phyloP scores from a whole-genome alignment of 37 sponge, comb jelly and placozoan genomes.

The Lycopodina hypogea region DNA sequence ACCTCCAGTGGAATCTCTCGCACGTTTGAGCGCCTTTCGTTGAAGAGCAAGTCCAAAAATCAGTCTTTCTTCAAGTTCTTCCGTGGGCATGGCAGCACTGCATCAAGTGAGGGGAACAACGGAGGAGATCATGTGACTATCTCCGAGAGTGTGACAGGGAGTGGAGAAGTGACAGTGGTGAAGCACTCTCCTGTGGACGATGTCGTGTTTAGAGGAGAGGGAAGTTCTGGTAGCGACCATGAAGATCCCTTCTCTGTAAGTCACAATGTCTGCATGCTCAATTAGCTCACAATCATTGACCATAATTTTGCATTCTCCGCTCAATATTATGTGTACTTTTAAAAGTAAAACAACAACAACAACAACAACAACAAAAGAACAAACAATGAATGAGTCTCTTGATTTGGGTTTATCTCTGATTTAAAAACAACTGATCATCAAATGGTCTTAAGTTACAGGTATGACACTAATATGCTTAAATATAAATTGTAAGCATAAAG shows the following conservation, averaged over 20 bases:
- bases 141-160: constrained; percentile 21
- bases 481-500: no score
- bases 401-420: no score
- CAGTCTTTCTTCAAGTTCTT: background rate
- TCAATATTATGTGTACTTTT: background rate
- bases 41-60: background rate
- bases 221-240: constrained; percentile 37
- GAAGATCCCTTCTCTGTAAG: constrained; percentile 46
- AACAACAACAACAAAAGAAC: no score
- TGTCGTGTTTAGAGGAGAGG: constrained; percentile 15
- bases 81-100: no score
- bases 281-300: no score
- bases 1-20: background rate
- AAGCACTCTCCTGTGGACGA: background rate
- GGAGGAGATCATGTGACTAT: constrained; percentile 1
- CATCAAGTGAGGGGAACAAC: background rate
- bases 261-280: background rate
- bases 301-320: no score
- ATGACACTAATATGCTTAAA: no score
- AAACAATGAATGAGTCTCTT: no score
- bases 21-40: background rate
- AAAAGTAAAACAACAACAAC: no score
- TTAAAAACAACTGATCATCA: no score
- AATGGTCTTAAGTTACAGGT: no score
- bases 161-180: background rate